phyloP scores from a whole-genome alignment of 2,113 vertebrate species.

The Kryptolebias marmoratus region DNA sequence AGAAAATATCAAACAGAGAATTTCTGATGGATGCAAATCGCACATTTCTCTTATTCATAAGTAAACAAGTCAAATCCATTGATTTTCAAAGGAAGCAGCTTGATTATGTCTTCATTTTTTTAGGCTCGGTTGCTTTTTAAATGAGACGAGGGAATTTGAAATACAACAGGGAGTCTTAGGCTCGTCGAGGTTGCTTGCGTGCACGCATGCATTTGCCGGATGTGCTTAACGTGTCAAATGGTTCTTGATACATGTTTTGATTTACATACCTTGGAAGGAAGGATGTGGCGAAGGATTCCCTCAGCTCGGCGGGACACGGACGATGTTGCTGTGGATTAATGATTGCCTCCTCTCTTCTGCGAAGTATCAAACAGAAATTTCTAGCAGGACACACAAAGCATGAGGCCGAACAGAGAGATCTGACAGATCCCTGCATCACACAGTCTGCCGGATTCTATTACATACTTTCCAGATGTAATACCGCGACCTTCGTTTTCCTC shows the following conservation, averaged over 20 bases:
- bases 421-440: slow-evolving; percentile 71
- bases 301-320: slow-evolving; percentile 74
- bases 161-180: slow-evolving; percentile 71
- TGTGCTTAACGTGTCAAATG: slow-evolving; percentile 78
- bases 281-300: slow-evolving; percentile 73
- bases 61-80: slow-evolving; percentile 77
- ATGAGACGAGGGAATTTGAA: slow-evolving; percentile 73
- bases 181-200: slow-evolving; percentile 77
- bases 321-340: slow-evolving; percentile 75
- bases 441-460: slow-evolving; percentile 62
- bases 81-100: slow-evolving; percentile 77
- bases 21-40: slow-evolving; percentile 68
- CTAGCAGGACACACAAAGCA: slow-evolving; percentile 77
- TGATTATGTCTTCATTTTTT: slow-evolving; percentile 79
- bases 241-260: slow-evolving; percentile 78
- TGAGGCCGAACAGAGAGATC: slow-evolving; percentile 67
- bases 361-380: slow-evolving; percentile 79
- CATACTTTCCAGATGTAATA: slow-evolving; percentile 55
- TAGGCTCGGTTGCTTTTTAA: slow-evolving; percentile 76
- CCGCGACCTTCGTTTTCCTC: slow-evolving; percentile 55
- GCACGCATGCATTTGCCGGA: slow-evolving; percentile 72
- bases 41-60: slow-evolving; percentile 76
- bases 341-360: slow-evolving; percentile 65
- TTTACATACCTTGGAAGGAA: slow-evolving; percentile 78
- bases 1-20: slow-evolving; percentile 58